Percentiles rank a stretch among this genome's conserved stretches.
Conservation (phyloP, 2,113 vertebrate genomes). For the Speoplatyrhinus poulsoni region DNA sequence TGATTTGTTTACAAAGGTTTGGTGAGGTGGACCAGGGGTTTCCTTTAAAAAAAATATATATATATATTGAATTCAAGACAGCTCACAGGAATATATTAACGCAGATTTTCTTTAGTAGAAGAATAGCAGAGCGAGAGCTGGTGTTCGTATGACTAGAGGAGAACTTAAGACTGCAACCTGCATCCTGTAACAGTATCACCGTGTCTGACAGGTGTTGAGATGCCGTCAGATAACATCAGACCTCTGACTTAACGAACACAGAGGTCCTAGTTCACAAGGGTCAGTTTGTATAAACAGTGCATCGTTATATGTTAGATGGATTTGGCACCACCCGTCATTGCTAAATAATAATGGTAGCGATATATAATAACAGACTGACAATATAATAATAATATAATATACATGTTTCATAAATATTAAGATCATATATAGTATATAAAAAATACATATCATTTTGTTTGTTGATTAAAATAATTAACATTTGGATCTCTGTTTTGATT, state of each 20-base stretch:
- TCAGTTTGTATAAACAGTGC: not conserved
- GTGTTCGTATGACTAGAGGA: conserved; percentile 1
- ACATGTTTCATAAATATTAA: not conserved
- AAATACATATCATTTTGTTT: not conserved
- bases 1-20: no score
- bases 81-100: not conserved
- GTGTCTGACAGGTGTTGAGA: conserved; percentile 12
- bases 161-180: not conserved
- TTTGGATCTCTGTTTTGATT: no score
- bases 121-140: not conserved
- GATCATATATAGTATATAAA: not conserved
- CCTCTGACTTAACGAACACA: not conserved
- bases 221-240: not conserved
- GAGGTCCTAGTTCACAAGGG: not conserved
- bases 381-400: not conserved
- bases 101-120: no score
- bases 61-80: not conserved
- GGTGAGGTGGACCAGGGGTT: not conserved
- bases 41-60: not conserved
- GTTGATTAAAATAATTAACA: not conserved
- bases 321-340: no score
- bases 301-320: no score
- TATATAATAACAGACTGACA: not conserved
- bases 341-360: no score
- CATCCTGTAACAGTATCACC: conserved; percentile 6